These are phyloP conservation scores for Bungarus multicinctus DNA, from an alignment of 2,113 vertebrate species.

Conservation along the genomic window DNA sequence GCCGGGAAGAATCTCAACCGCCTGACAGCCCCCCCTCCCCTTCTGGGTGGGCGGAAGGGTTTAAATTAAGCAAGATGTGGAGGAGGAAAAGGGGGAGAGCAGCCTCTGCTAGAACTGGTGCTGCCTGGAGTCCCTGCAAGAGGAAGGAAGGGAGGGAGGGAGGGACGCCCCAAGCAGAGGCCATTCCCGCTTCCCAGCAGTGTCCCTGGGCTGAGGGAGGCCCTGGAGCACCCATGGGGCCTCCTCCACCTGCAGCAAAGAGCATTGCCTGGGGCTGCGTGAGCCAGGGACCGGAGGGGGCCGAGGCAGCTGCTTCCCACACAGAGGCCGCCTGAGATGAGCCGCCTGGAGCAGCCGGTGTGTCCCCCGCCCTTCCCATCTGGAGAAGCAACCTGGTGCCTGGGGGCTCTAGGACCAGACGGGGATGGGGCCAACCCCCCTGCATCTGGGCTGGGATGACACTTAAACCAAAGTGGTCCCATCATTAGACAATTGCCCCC, in stretches of 20 bases:
- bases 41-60: not conserved
- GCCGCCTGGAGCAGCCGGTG: not conserved
- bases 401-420: not conserved
- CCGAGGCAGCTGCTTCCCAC: not conserved
- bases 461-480: not conserved
- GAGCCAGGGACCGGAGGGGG: not conserved
- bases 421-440: too few relatives aligned
- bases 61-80: not conserved
- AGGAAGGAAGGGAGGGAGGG: not conserved
- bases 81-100: not conserved
- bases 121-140: not conserved
- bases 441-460: not conserved
- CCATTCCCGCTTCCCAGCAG: not conserved
- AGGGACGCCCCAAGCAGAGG: too few relatives aligned
- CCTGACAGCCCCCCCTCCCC: not conserved
- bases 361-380: not conserved
- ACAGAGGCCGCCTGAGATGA: not conserved
- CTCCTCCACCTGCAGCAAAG: not conserved
- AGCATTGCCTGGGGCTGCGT: not conserved
- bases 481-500: constrained; percentile 11
- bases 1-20: not conserved
- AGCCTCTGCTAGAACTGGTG: not conserved
- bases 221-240: not conserved
- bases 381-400: not conserved
- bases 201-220: not conserved